Evolutionary conservation across 23 tunicate genomes (phyloP), one percentile per base, ranked within the genome.

Genomic region (Halocynthia aurantium): DNA sequence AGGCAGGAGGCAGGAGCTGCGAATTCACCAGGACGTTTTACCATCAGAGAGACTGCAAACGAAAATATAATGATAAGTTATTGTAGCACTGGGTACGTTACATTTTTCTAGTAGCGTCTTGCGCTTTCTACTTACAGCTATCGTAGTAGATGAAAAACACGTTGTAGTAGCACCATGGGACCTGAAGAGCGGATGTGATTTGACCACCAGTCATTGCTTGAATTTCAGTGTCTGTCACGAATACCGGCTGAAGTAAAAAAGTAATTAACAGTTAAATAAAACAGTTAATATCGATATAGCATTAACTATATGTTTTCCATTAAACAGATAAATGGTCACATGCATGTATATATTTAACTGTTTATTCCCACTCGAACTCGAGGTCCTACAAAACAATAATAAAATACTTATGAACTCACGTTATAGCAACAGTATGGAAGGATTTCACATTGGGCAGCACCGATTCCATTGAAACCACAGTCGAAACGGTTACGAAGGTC

Each of bases 81-180:
- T 31, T 31, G 44, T 31, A 31, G 44, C 44, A 31, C 44, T 31
- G 44, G 44, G 44, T 31, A 31, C 4, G 1, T 31, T 31, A 31
- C 2, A 31, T 31, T 31, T 0, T 31, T 31, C 44, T 31, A 31
- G 44, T 31, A 31, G 44, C 4, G 44, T 4, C 44, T 31, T 31
- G 44, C 44, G 44, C 44, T 49, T 13, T 52, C 20, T 9, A 79
- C 98, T 86, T 78, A 92, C 98, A 92, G 10, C 62, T 15, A 18
- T 85, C 76, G 77, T 76, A 83, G 65, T 83, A 96, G 75, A 96
- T 67, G 78, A 85, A 96, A 86, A 96, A 96, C 6, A 96, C 91
- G 81, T 96, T 96, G 93, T 96, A 96, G 73, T 96, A 96, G 65
- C 99, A 96, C 99, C 99, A 96, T 55, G 99, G 99, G 13, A 96